phyloP scores from a whole-genome alignment of 92 coral and sea anemone genomes.

The Actinostola sp. region DNA sequence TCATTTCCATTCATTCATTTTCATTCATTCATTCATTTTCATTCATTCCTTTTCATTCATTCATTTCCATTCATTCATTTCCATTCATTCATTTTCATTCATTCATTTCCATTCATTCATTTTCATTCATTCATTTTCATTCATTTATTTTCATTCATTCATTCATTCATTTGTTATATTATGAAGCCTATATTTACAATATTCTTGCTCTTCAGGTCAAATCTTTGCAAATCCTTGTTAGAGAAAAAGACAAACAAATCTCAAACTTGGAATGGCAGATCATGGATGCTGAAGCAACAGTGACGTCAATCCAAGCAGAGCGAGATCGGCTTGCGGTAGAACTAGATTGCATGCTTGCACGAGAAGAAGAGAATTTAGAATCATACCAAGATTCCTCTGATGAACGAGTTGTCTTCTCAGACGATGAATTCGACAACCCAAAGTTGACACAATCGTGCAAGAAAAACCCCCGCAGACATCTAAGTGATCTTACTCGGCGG shows the following conservation, averaged over 20 bases:
- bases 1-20: neutral
- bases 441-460: conserved; percentile 36
- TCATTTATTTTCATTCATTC: neutral
- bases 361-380: conserved; percentile 78
- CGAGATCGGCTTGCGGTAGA: conserved; percentile 88
- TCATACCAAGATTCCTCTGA: conserved; percentile 62
- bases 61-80: neutral
- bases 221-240: conserved; percentile 60
- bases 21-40: too few species aligned
- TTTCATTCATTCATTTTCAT: neutral
- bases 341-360: conserved; percentile 75
- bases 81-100: neutral
- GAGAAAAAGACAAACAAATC: conserved; percentile 89
- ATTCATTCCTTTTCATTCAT: too few species aligned
- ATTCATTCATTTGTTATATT: neutral
- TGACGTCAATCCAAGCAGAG: conserved; percentile 87
- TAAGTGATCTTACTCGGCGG: conserved; percentile 87
- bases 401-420: conserved; percentile 51
- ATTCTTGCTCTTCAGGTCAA: conserved; percentile 57
- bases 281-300: conserved; percentile 87
- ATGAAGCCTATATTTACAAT: neutral
- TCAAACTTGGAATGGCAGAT: conserved; percentile 96
- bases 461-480: conserved; percentile 85
- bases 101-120: too few species aligned
- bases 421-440: conserved; percentile 47